Percentiles rank a stretch among this genome's conserved stretches.
Conservation (phyloP, 2,797 vertebrate genomes). For the Chiloscyllium punctatum region DNA sequence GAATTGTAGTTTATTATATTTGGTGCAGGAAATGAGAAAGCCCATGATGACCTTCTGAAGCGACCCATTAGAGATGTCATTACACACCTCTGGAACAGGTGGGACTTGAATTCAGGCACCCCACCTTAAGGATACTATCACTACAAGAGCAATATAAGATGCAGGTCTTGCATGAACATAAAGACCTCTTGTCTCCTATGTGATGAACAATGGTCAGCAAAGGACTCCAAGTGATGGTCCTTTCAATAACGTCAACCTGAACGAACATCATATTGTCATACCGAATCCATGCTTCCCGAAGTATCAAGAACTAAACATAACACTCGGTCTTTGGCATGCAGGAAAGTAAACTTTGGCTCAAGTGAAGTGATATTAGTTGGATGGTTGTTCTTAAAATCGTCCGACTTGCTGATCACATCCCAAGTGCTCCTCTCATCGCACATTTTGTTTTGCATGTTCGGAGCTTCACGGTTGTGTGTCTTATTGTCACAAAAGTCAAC, state of each 20-base stretch:
- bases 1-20: neutral
- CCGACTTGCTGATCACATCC: constrained; percentile 53
- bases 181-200: neutral
- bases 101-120: no score
- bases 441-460: constrained; percentile 56
- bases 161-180: neutral
- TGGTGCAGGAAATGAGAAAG: neutral
- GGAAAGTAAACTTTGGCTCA: constrained; percentile 47
- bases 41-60: neutral
- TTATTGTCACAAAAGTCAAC: constrained; percentile 54
- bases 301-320: constrained; percentile 59
- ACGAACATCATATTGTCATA: constrained; percentile 34
- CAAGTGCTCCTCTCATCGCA: constrained; percentile 53
- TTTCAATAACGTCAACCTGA: neutral
- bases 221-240: neutral
- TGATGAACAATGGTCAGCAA: neutral
- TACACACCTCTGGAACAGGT: no score
- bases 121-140: neutral
- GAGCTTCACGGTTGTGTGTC: constrained; percentile 56
- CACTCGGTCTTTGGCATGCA: constrained; percentile 48
- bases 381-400: constrained; percentile 46
- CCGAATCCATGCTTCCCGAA: constrained; percentile 54
- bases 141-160: neutral
- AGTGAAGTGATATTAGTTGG: constrained; percentile 42
- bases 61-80: no score